Conservation (phyloP, 1,140 invertebrate genomes). For the Ceratina calcarata region DNA sequence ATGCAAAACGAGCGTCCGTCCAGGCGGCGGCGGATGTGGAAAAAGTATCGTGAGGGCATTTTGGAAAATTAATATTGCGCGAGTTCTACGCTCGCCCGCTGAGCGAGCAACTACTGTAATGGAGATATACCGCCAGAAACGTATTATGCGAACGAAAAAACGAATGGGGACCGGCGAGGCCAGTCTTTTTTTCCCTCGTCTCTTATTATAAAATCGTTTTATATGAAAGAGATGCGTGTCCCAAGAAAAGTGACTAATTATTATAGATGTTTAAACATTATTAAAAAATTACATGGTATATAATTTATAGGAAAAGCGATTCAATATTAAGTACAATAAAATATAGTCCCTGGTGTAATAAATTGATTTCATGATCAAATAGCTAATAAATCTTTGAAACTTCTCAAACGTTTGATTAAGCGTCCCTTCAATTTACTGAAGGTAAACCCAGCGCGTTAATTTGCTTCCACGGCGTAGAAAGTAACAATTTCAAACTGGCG, state of each 20-base stretch:
- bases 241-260: too few species aligned
- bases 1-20: not conserved
- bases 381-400: not conserved
- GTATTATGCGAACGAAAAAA: not conserved
- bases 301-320: too few species aligned
- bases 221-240: too few species aligned
- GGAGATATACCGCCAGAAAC: slow-evolving; percentile 29
- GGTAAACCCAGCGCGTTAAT: not conserved
- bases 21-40: not conserved
- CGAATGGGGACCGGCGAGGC: too few species aligned
- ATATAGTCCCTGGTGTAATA: not conserved
- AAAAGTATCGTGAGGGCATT: slow-evolving; percentile 2
- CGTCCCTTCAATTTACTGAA: not conserved
- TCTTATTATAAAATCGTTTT: too few species aligned
- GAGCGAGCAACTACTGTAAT: slow-evolving; percentile 6
- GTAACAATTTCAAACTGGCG: not conserved
- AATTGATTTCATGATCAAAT: too few species aligned
- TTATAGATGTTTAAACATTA: too few species aligned
- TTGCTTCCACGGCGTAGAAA: not conserved
- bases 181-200: too few species aligned
- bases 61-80: slow-evolving; percentile 26
- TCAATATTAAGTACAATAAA: too few species aligned
- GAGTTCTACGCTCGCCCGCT: too few species aligned
- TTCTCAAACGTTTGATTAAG: slow-evolving; percentile 25
- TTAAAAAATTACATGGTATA: too few species aligned